phyloP scores from a whole-genome alignment of 2,797 vertebrate genomes.

The Margarornis squamiger region DNA sequence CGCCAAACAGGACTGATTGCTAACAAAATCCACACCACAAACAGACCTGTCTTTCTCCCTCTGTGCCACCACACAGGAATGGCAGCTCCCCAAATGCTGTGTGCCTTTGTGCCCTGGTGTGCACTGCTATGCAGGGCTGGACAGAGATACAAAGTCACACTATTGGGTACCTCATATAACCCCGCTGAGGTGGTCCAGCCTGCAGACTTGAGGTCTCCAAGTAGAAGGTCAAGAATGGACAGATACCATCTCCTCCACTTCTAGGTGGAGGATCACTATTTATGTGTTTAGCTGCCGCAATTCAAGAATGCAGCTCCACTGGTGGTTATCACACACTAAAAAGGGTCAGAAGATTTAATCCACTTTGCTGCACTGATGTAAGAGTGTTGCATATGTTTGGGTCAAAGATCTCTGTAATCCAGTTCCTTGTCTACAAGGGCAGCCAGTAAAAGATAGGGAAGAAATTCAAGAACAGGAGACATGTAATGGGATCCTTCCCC shows the following conservation, averaged over 20 bases:
- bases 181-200: constrained; percentile 46
- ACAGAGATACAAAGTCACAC: constrained; percentile 40
- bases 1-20: constrained; percentile 35
- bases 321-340: neutral
- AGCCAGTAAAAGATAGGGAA: neutral
- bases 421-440: neutral
- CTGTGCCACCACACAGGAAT: constrained; percentile 50
- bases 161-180: constrained; percentile 52
- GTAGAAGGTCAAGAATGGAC: neutral
- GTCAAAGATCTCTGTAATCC: neutral
- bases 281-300: neutral
- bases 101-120: constrained; percentile 51
- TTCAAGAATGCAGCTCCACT: neutral
- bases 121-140: neutral
- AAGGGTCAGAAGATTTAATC: neutral
- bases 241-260: constrained; percentile 11
- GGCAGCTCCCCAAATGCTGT: constrained; percentile 51
- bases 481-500: neutral
- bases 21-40: constrained; percentile 51
- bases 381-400: neutral
- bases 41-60: constrained; percentile 67
- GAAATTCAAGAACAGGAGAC: neutral
- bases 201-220: constrained; percentile 36
- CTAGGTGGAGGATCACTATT: neutral
- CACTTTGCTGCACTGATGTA: neutral